Evolutionary conservation across 2,888 invertebrate species (phyloP), one percentile per base, ranked within the genome.

Genomic region (Uloborus plumipes): DNA sequence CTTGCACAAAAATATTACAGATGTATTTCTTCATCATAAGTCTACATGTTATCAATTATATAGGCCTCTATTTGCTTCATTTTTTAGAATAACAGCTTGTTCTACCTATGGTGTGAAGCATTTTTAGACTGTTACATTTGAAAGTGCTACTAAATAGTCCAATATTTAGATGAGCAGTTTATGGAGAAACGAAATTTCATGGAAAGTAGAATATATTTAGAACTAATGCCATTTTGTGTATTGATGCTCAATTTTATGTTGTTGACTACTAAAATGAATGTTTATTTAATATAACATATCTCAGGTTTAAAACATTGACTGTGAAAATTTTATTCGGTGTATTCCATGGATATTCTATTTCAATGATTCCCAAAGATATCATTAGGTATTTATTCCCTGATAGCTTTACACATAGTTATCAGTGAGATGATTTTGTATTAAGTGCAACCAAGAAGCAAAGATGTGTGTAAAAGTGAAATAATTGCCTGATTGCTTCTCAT

Each of bases 231-330:
- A 64, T 73, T 79, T 79, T 72, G 49, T 73, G 79, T 79, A 67
- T 39, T 65, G 67, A 73, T 79, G 79, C 79, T 79, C 79, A 79
- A 79, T 79, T 79, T 79, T 79, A 22, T 73, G 79, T 73, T 73
- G 79, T 79, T 79, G 79, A 79, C 61, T 79, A 39, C 47, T 58
- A 39, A 20, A 62, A 66, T 66, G 72, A 50, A 67, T 53, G 20
- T 67, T 73, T 73, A 58, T 72, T 79, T 79, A 73, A 22, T n/a
- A 47, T 65, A 78, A 78, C 73, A 79, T 79, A 79, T 79, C 79
- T 79, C 72, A 79, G 79, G 72, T 66, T 64, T 61, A 62, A 62
- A 53, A 73, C 55, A 67, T 79, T 51, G 16, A 64, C 39, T 11
- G 39, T 39, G 39, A 11, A 39, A 39, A 39, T 39, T 39, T 39